These are phyloP conservation scores for Polia nebulosa DNA, from an alignment of 2,888 invertebrate species.

Conservation along the genomic window DNA sequence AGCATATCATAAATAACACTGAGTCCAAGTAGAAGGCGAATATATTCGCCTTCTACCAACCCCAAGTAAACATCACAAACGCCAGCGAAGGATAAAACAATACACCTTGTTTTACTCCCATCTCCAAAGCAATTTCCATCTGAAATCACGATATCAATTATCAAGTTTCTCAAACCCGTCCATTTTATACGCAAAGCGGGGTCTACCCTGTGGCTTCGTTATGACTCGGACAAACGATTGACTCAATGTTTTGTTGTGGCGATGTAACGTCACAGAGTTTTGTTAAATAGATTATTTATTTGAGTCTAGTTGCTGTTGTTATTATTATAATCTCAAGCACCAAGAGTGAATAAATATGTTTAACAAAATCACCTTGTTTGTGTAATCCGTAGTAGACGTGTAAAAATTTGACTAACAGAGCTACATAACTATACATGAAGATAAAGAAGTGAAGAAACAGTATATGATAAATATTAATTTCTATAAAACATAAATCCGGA, in stretches of 20 bases:
- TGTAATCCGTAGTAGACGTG: neutral
- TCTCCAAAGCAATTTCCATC: conserved; percentile 60
- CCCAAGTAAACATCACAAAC: conserved; percentile 16
- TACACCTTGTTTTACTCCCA: conserved; percentile 48
- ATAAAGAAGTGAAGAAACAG: too few species aligned
- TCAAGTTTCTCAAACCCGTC: conserved; percentile 28
- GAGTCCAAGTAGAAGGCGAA: neutral
- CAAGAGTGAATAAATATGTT: neutral
- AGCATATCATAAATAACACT: neutral
- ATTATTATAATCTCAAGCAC: neutral
- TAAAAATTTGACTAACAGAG: neutral
- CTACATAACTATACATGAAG: too few species aligned
- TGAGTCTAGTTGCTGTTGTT: neutral
- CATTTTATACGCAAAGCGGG: conserved; percentile 26
- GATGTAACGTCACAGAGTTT: neutral
- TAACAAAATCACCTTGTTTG: too few species aligned
- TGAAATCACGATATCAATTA: conserved; percentile 40
- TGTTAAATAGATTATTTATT: neutral
- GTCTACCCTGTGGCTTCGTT: conserved; percentile 22
- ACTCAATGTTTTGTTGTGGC: conserved; percentile 1
- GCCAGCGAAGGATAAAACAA: conserved; percentile 31
- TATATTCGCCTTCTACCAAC: neutral
- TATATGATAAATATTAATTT: conserved; percentile 12
- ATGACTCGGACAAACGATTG: neutral
- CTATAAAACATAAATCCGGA: neutral